These are phyloP conservation scores for Metallyticus violacea DNA, from an alignment of 2,888 invertebrate species.

Conservation along the genomic window DNA sequence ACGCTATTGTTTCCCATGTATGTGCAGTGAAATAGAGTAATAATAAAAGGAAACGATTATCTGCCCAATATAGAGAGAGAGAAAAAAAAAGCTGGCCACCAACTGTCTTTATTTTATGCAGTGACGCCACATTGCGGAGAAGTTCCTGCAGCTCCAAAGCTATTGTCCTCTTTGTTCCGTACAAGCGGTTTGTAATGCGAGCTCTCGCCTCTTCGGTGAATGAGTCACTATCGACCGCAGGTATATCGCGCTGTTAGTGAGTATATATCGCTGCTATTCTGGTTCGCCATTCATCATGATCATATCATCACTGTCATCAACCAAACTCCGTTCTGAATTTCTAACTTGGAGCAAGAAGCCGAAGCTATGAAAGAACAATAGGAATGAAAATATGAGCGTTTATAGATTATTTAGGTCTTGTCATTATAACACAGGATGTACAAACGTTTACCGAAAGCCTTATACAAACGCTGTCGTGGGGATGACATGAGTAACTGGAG, in stretches of 20 bases:
- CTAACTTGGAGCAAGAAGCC: no score
- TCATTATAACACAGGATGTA: no score
- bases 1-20: not conserved
- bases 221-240: not conserved
- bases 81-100: not conserved
- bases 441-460: no score
- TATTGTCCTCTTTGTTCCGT: not conserved
- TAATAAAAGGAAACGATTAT: not conserved
- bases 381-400: no score
- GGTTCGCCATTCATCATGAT: fast-evolving
- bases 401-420: no score
- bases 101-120: not conserved
- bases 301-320: not conserved
- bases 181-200: no score
- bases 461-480: no score
- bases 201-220: no score
- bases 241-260: not conserved
- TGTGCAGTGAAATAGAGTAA: not conserved
- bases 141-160: not conserved
- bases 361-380: no score
- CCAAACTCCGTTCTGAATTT: no score
- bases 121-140: not conserved
- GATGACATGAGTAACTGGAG: no score
- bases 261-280: no score
- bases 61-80: not conserved